Conservation (phyloP, 2,113 vertebrate species). For the Hippocampus barbouri region DNA sequence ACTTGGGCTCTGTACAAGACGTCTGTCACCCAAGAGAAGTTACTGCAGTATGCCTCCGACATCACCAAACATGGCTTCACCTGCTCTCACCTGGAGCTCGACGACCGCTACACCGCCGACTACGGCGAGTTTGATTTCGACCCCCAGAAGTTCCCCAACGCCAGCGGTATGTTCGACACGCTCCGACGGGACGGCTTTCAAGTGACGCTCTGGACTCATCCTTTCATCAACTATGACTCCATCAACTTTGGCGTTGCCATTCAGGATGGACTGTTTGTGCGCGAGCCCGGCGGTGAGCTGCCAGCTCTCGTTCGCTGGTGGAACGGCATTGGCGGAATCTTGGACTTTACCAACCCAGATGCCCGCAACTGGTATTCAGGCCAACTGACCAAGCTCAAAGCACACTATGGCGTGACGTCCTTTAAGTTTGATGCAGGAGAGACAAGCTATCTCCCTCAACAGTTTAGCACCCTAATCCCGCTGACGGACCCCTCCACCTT, state of each 20-base stretch:
- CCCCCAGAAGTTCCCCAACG: slow-evolving; percentile 81
- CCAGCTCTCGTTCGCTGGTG: slow-evolving; percentile 88
- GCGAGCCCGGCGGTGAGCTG: slow-evolving; percentile 73
- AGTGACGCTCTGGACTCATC: slow-evolving; percentile 85
- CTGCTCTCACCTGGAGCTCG: slow-evolving; percentile 86
- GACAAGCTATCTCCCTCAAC: slow-evolving; percentile 86
- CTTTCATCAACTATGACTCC: slow-evolving; percentile 84
- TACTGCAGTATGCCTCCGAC: slow-evolving; percentile 73
- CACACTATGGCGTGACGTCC: slow-evolving; percentile 79
- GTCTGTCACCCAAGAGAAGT: slow-evolving; percentile 77
- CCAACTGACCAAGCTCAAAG: slow-evolving; percentile 75
- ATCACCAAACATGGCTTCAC: slow-evolving; percentile 80
- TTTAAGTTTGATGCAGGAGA: slow-evolving; percentile 95
- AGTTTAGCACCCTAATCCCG: slow-evolving; percentile 80
- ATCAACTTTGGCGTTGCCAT: slow-evolving; percentile 80
- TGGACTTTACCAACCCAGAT: slow-evolving; percentile 89
- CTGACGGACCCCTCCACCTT: slow-evolving; percentile 85
- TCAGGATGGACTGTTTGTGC: slow-evolving; percentile 80
- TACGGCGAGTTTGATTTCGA: slow-evolving; percentile 91
- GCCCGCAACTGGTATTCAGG: slow-evolving; percentile 84
- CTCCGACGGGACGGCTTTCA: slow-evolving; percentile 75
- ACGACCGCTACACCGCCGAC: slow-evolving; percentile 80
- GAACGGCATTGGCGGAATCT: slow-evolving; percentile 87
- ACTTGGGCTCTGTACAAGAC: slow-evolving; percentile 82
- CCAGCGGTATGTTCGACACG: slow-evolving; percentile 78